phyloP scores from a whole-genome alignment of 2,113 vertebrate species.

The Aplodontia rufa region DNA sequence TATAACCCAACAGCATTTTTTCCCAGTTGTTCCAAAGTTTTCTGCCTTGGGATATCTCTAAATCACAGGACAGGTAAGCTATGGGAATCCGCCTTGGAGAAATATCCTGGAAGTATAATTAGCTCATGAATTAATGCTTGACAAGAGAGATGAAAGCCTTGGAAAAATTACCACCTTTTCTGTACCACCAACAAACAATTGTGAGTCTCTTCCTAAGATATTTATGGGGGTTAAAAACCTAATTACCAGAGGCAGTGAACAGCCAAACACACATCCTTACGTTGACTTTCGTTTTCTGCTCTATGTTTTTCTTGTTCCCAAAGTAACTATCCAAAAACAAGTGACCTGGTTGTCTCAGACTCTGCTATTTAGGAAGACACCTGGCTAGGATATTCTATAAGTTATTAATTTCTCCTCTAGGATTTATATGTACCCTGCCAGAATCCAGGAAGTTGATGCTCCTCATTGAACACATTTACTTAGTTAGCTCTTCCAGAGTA shows the following conservation, averaged over 20 bases:
- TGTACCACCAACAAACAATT: neutral
- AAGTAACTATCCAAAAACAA: neutral
- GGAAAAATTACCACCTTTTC: neutral
- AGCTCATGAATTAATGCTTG: neutral
- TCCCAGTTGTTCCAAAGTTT: neutral
- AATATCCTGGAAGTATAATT: neutral
- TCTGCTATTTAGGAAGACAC: neutral
- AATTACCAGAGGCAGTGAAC: neutral
- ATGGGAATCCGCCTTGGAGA: neutral
- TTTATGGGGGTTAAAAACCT: neutral
- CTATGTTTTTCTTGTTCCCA: neutral
- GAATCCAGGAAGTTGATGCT: neutral
- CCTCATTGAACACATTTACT: neutral
- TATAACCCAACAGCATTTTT: neutral
- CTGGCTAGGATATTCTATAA: fast-evolving
- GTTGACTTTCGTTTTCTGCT: neutral
- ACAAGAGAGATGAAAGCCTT: neutral
- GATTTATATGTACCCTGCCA: neutral
- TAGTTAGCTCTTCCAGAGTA: neutral
- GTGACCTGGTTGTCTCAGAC: no score
- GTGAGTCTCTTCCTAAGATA: neutral
- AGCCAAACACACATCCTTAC: neutral
- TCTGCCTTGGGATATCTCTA: neutral
- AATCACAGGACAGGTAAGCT: neutral
- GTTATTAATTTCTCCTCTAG: neutral